Conservation (phyloP, 2,797 vertebrate species). For the Coregonus suidteri region DNA sequence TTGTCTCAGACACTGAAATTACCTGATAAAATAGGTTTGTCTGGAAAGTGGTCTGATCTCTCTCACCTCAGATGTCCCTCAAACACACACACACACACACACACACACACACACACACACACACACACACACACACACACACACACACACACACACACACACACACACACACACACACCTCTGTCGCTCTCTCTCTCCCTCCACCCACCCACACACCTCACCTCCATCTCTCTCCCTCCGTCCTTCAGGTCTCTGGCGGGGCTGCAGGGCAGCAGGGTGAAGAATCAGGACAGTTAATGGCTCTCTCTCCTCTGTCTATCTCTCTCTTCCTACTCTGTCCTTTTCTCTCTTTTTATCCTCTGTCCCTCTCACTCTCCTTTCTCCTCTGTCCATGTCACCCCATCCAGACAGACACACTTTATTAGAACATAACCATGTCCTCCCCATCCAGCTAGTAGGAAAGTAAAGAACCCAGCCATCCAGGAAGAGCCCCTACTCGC, state of each 20-base stretch:
- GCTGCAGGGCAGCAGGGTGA: slow-evolving; percentile 5
- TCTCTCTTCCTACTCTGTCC: slow-evolving; percentile 21
- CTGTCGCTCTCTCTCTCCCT: background rate
- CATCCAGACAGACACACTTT: slow-evolving; percentile 18
- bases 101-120: too few species aligned
- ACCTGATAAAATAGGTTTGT: background rate
- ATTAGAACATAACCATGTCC: slow-evolving; percentile 41
- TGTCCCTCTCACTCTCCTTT: slow-evolving; percentile 24
- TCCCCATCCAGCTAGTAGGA: slow-evolving; percentile 34
- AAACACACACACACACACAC: background rate
- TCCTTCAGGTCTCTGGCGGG: background rate
- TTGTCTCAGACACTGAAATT: background rate
- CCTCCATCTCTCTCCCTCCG: background rate
- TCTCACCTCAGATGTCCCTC: background rate
- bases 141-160: too few species aligned
- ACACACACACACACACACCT: background rate
- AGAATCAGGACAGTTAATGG: slow-evolving; percentile 13
- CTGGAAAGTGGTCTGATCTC: background rate
- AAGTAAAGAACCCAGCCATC: background rate
- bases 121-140: background rate
- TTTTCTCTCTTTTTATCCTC: slow-evolving; percentile 6
- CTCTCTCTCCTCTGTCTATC: slow-evolving; percentile 22
- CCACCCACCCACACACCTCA: background rate
- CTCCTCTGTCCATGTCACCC: slow-evolving; percentile 27
- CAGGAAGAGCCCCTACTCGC: background rate